Conservation (phyloP, 2,113 vertebrate genomes). For the Phaetusa simplex region DNA sequence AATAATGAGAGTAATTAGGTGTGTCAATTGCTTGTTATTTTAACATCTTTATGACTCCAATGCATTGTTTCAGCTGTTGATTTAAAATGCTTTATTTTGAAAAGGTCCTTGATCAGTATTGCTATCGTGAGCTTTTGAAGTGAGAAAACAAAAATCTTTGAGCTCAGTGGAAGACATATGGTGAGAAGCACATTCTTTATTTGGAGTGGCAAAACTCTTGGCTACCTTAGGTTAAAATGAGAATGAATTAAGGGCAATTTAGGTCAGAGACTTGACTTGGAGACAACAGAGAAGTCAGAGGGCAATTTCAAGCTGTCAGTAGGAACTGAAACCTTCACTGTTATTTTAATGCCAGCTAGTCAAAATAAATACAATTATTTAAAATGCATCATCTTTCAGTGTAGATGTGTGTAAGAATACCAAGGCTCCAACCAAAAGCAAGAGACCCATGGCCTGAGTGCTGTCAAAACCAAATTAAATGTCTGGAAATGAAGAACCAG, state of each 20-base stretch:
- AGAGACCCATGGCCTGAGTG: not conserved
- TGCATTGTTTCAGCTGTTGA: not conserved
- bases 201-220: not conserved
- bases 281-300: not conserved
- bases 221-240: not conserved
- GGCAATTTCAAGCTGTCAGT: not conserved
- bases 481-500: not conserved
- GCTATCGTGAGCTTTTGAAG: not conserved
- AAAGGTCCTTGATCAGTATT: not conserved
- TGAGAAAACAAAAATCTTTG: not conserved
- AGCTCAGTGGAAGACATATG: rapidly evolving
- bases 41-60: not conserved
- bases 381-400: not conserved
- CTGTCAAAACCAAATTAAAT: not conserved
- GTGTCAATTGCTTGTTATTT: not conserved
- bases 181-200: not conserved
- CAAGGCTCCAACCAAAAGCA: not conserved
- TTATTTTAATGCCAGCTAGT: not conserved
- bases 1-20: not conserved
- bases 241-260: not conserved
- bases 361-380: not conserved
- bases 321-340: not conserved
- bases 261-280: not conserved
- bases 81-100: not conserved
- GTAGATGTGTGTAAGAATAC: not conserved